These are phyloP conservation scores for Sturnira hondurensis DNA, from an alignment of 2,113 vertebrate species.

Conservation along the genomic window DNA sequence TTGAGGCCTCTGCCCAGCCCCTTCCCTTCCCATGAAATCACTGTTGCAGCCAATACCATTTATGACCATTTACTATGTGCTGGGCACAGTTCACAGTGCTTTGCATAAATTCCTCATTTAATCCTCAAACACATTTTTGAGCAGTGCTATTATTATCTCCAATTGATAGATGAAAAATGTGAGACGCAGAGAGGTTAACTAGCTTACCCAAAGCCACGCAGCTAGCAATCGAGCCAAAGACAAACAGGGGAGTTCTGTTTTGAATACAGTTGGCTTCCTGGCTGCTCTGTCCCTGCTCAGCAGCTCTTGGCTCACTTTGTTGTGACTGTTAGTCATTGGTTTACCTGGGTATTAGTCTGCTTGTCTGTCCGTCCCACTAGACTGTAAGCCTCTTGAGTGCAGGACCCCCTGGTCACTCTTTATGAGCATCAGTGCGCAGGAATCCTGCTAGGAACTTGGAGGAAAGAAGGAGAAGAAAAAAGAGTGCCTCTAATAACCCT, in stretches of 20 bases:
- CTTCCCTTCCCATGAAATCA: neutral
- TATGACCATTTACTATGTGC: neutral
- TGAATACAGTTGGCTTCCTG: neutral
- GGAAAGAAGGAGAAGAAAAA: neutral
- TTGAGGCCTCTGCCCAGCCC: neutral
- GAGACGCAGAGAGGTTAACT: neutral
- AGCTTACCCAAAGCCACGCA: neutral
- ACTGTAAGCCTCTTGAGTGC: neutral
- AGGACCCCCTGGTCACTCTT: neutral
- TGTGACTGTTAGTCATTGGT: neutral
- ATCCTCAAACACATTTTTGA: neutral
- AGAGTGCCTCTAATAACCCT: neutral
- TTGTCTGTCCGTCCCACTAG: neutral
- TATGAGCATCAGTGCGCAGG: neutral
- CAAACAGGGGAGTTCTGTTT: neutral
- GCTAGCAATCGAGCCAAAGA: neutral
- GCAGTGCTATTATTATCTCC: neutral
- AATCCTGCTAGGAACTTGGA: neutral
- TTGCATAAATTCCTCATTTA: neutral
- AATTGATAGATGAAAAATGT: neutral
- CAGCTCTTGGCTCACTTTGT: neutral
- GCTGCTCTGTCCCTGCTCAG: fast-evolving
- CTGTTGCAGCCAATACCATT: neutral
- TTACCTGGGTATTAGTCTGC: neutral
- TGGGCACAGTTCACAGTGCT: neutral